Conservation (phyloP, 1,140 invertebrate species). For the Thaumatotibia leucotreta region DNA sequence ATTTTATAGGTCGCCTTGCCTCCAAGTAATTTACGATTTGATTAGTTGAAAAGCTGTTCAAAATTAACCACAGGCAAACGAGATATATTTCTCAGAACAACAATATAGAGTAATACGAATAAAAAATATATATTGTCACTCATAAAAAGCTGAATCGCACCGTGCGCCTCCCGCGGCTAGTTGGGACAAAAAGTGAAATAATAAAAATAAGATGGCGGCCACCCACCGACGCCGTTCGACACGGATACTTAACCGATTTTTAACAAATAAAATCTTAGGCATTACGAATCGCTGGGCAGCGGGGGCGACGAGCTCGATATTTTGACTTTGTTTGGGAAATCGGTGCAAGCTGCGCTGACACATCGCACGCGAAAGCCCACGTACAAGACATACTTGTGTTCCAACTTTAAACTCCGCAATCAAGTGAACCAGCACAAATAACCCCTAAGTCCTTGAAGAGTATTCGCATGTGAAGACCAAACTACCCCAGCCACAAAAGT, state of each 20-base stretch:
- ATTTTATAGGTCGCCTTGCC: conserved; percentile 52
- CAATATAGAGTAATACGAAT: conserved; percentile 45
- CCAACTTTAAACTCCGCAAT: background rate
- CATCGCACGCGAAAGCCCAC: background rate
- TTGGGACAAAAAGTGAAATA: conserved; percentile 67
- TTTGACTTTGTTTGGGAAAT: conserved; percentile 50
- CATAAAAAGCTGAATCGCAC: conserved; percentile 67
- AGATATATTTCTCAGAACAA: conserved; percentile 54
- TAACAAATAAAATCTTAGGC: conserved; percentile 77
- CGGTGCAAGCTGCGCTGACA: conserved; percentile 16
- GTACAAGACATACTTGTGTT: background rate
- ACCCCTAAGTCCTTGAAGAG: background rate
- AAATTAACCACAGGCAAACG: conserved; percentile 63
- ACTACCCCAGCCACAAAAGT: background rate
- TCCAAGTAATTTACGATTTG: conserved; percentile 63
- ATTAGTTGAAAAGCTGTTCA: conserved; percentile 61
- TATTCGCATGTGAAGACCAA: background rate
- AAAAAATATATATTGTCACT: conserved; percentile 64
- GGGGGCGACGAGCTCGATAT: conserved; percentile 38
- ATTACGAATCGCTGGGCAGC: conserved; percentile 62
- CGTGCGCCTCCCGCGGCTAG: conserved; percentile 63
- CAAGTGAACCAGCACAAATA: background rate
- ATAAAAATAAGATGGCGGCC: conserved; percentile 66
- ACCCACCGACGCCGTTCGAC: conserved; percentile 73
- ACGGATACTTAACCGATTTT: conserved; percentile 78